Percentiles rank a stretch among this genome's conserved stretches.
Evolutionary conservation across 2,113 vertebrate species (phyloP).

Genomic region (Entelurus aequoreus): DNA sequence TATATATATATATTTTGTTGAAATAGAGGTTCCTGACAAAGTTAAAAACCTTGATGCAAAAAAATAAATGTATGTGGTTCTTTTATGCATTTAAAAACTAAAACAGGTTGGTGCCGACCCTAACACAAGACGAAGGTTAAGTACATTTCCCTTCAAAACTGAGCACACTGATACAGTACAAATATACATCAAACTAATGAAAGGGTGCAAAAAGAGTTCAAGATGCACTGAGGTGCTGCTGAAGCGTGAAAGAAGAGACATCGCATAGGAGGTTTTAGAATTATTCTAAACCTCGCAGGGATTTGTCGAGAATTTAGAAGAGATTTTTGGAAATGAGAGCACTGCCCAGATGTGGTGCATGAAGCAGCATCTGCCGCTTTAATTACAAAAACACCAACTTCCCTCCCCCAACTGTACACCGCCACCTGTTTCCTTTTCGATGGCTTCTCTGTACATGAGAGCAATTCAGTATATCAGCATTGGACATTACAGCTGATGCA

Average conservation of each 20-base stretch:
- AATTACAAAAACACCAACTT: constrained; percentile 64
- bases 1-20: no score
- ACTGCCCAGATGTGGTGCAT: constrained; percentile 62
- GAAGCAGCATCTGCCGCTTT: constrained; percentile 70
- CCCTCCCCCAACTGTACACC: constrained; percentile 26
- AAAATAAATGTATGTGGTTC: no score
- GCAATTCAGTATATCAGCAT: constrained; percentile 58
- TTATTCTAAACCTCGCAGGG: constrained; percentile 50
- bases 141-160: constrained; percentile 64
- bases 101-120: no score
- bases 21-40: no score
- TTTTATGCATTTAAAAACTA: no score
- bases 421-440: constrained; percentile 67
- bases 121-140: no score
- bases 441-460: constrained; percentile 53
- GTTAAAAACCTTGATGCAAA: no score
- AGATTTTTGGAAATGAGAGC: constrained; percentile 69
- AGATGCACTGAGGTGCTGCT: constrained; percentile 16
- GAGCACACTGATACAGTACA: constrained; percentile 40
- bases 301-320: constrained; percentile 68
- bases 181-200: background rate
- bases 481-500: constrained; percentile 62
- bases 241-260: constrained; percentile 29
- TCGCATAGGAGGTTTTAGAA: constrained; percentile 51
- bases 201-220: constrained; percentile 1